Percentiles rank a stretch among this genome's conserved stretches.
Evolutionary conservation across 2,797 vertebrate species (phyloP).

Genomic region (Danio jaintianensis): DNA sequence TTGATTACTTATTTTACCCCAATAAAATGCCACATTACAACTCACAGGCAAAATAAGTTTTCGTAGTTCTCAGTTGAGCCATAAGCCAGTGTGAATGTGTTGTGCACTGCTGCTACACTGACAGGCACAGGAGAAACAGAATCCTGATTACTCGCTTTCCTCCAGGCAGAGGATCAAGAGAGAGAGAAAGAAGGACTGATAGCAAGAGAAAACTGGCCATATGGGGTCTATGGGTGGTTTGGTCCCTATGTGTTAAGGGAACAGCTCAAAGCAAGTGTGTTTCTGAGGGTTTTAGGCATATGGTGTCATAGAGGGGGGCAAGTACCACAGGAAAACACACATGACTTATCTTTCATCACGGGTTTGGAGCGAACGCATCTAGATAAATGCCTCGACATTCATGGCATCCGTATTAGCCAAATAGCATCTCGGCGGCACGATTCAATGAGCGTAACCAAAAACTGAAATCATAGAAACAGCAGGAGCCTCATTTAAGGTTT

Average conservation of each 20-base stretch:
- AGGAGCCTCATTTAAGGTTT: conserved; percentile 10
- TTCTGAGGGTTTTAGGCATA: conserved; percentile 57
- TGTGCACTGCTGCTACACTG: conserved; percentile 29
- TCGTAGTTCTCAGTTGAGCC: too few relatives aligned
- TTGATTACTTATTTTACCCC: too few relatives aligned
- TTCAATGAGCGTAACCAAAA: not conserved
- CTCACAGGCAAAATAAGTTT: too few relatives aligned
- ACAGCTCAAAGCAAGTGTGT: conserved; percentile 41
- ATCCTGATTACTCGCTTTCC: conserved; percentile 45
- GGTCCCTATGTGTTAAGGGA: conserved; percentile 26
- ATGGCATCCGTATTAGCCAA: not conserved
- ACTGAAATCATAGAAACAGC: conserved; percentile 20
- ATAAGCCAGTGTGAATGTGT: too few relatives aligned
- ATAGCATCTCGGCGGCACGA: not conserved
- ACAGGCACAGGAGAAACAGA: conserved; percentile 41
- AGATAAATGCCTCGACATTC: conserved; percentile 48
- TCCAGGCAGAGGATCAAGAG: conserved; percentile 30
- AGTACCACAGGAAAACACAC: conserved; percentile 54
- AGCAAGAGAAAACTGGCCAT: conserved; percentile 20
- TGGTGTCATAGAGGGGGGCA: conserved; percentile 55
- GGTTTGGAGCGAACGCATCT: conserved; percentile 36
- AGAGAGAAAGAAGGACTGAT: conserved; percentile 32
- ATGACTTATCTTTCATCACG: conserved; percentile 53
- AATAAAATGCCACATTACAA: too few relatives aligned
- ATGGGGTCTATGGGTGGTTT: conserved; percentile 47